Base-by-base conservation (phyloP, 1,140 invertebrate genomes). In the Meteorus sp. region DNA sequence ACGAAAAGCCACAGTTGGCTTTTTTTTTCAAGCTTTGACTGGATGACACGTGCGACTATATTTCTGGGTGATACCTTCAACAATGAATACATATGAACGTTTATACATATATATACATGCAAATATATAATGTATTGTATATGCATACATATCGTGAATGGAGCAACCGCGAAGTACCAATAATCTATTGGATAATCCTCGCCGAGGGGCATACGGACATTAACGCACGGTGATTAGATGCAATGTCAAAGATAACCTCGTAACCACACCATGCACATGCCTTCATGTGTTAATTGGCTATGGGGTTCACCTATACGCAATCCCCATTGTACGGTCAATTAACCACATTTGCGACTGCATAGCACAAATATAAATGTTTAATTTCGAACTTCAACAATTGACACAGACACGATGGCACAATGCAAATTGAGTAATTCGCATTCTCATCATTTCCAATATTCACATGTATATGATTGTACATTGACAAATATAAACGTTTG, bases 221-320 rank as follows among this genome's bases (percentile, higher is more conserved):
- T 52, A 52, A 52, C 31, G 29, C 27, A 19, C 19, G 27, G 50
- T 52, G 50, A 52, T 52, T 37, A 52, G 50, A 52, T 52, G 31
- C 19, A 37, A 52, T 19, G 50, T 52, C 50, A 52, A 15, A 52
- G 50, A 52, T 52, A 52, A 52, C 27, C n/a, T n/a, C 27, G 45
- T 44, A 19, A 44, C 4, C 41, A n/a, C 13, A 44, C 15, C 45
- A 48, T 25, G 23, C 45, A 25, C n/a, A 22, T 25, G 45, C 45
- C 31, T 31, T 15, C 45, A 6, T 48, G 22, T 37, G 50, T 20
- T 52, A 52, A 52, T 52, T 52, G n/a, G 8, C 47, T 20, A n/a
- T n/a, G n/a, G n/a, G 6, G 47, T 13, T 35, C 33, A 19, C 29
- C 47, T n/a, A 51, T 51, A 27, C 22, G 17, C 2, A n/a, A 19